Conservation (phyloP, 2,888 invertebrate genomes). For the Xestia sexstrigata region DNA sequence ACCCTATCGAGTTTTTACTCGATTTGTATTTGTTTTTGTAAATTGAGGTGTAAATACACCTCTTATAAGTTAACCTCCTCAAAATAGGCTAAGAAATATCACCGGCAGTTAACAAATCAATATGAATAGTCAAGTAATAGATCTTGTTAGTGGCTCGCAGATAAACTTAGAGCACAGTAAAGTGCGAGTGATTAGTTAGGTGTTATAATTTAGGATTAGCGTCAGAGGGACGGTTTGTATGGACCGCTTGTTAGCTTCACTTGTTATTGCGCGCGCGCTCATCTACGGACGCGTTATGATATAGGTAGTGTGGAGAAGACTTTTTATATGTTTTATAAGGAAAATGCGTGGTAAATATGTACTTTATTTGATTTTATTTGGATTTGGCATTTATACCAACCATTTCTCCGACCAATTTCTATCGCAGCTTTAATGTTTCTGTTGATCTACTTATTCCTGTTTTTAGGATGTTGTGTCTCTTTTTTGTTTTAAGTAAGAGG, state of each 20-base stretch:
- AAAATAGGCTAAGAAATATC: conserved; percentile 50
- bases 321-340: neutral
- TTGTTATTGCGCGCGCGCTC: conserved; percentile 87
- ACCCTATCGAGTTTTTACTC: conserved; percentile 18
- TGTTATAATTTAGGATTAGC: conserved; percentile 87
- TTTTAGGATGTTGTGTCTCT: neutral
- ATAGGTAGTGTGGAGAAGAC: conserved; percentile 55
- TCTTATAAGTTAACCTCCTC: neutral
- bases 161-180: conserved; percentile 56
- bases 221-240: conserved; percentile 81
- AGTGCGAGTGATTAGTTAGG: conserved; percentile 84
- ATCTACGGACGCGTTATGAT: conserved; percentile 75
- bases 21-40: neutral
- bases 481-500: neutral
- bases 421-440: neutral
- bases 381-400: too few species aligned
- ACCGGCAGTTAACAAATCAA: conserved; percentile 47
- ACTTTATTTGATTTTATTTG: neutral
- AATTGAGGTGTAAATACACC: neutral
- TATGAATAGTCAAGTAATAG: conserved; percentile 54
- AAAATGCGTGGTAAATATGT: neutral
- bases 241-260: conserved; percentile 88
- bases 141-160: conserved; percentile 56
- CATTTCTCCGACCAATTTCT: neutral
- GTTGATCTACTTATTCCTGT: neutral